Percentiles rank a stretch among this genome's conserved stretches.
phyloP scores from a whole-genome alignment of 2,888 invertebrate species.

The Phyllotreta striolata region DNA sequence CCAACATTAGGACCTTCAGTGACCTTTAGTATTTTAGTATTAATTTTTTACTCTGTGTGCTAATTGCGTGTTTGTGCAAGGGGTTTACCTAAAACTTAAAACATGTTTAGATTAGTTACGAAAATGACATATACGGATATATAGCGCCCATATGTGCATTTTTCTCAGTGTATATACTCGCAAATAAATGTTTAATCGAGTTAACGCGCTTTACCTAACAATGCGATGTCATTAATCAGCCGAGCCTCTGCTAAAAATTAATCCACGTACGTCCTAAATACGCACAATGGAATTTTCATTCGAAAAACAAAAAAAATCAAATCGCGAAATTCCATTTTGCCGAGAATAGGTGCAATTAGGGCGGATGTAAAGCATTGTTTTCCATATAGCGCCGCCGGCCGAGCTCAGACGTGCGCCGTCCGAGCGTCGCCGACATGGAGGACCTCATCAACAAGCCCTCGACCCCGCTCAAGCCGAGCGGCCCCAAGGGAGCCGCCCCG shows the following conservation, averaged over 20 bases:
- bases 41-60: constrained; percentile 37
- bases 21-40: constrained; percentile 28
- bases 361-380: constrained; percentile 20
- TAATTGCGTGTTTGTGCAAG: constrained; percentile 36
- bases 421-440: constrained; percentile 89
- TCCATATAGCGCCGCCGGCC: constrained; percentile 78
- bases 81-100: constrained; percentile 32
- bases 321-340: constrained; percentile 10
- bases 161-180: constrained; percentile 47
- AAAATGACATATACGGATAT: constrained; percentile 35
- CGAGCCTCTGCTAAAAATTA: constrained; percentile 22
- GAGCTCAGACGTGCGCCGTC: constrained; percentile 88
- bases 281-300: constrained; percentile 12
- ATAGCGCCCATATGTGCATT: constrained; percentile 38
- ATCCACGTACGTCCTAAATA: constrained; percentile 19
- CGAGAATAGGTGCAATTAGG: neutral
- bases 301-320: neutral
- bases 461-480: constrained; percentile 83
- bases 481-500: constrained; percentile 81
- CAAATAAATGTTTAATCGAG: constrained; percentile 37
- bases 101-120: constrained; percentile 31
- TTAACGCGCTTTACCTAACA: constrained; percentile 36
- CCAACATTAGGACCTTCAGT: constrained; percentile 22
- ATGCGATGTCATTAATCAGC: constrained; percentile 29
- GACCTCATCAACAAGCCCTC: constrained; percentile 91